Evolutionary conservation across 2,113 vertebrate species (phyloP).

Genomic region (Rhodinocichla rosea): DNA sequence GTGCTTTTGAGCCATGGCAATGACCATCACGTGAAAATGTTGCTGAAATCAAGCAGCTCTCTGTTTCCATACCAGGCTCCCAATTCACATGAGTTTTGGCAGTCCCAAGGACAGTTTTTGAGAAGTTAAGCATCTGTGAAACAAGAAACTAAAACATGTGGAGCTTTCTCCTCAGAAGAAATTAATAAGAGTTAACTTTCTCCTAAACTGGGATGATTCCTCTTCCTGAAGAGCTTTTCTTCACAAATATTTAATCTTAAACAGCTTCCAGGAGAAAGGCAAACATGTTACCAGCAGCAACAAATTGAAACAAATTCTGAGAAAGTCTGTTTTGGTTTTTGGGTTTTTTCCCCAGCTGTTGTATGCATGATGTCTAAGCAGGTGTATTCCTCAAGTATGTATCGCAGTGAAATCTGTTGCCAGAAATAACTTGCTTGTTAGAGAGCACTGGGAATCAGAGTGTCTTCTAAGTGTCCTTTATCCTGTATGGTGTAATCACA

Average conservation of each 20-base stretch:
- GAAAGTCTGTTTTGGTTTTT: not conserved
- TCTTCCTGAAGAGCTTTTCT: not conserved
- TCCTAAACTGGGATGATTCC: not conserved
- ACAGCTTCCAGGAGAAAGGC: not conserved
- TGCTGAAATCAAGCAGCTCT: not conserved
- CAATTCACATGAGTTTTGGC: rapidly evolving
- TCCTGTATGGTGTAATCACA: not conserved
- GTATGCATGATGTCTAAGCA: not conserved
- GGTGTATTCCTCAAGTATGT: not conserved
- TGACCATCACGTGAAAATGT: rapidly evolving
- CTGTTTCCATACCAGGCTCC: not conserved
- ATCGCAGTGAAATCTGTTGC: not conserved
- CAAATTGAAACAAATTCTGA: not conserved
- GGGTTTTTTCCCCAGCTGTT: not conserved
- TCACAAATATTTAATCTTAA: not conserved
- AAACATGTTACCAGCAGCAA: not conserved
- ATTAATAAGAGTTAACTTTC: not conserved
- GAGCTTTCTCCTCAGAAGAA: not conserved
- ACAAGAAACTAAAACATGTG: not conserved
- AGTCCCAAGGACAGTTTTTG: not conserved
- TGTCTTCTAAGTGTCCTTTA: not conserved
- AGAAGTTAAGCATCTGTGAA: not conserved
- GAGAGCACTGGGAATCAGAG: not conserved
- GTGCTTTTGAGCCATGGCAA: not conserved
- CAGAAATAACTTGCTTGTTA: conserved; percentile 15